These are phyloP conservation scores for Brachypterus glaber DNA, from an alignment of 2,888 invertebrate genomes.

Conservation along the genomic window DNA sequence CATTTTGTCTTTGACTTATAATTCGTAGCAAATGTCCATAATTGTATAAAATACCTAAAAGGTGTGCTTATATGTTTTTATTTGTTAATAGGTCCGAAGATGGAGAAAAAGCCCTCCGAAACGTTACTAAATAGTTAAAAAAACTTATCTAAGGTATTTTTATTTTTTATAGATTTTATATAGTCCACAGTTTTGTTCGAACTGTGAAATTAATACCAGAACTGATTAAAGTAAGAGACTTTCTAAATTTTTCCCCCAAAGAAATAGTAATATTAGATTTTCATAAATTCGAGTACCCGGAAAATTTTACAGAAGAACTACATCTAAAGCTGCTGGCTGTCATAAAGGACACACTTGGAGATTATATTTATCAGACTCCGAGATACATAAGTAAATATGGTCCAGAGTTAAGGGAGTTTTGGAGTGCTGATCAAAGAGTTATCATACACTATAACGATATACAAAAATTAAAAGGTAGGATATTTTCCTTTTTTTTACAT, in stretches of 20 bases:
- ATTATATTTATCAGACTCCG: constrained; percentile 6
- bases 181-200: constrained; percentile 7
- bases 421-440: constrained; percentile 41
- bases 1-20: too few species aligned
- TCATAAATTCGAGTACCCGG: constrained; percentile 54
- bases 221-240: constrained; percentile 30
- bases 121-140: too few species aligned
- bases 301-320: constrained; percentile 7
- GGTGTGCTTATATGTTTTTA: too few species aligned
- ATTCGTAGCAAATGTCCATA: too few species aligned
- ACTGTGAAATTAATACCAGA: constrained; percentile 13
- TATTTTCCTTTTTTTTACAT: constrained; percentile 12
- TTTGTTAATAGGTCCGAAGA: too few species aligned
- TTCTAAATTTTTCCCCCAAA: constrained; percentile 50
- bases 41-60: too few species aligned
- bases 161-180: constrained; percentile 6
- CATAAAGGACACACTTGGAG: constrained; percentile 11
- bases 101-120: too few species aligned
- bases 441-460: constrained; percentile 45
- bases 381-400: neutral
- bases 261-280: constrained; percentile 68
- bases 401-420: constrained; percentile 38
- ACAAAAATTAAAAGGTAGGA: constrained; percentile 34
- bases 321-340: constrained; percentile 11
- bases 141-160: too few species aligned